Conservation (phyloP, 2,797 vertebrate species). For the Anabacerthia variegaticeps region DNA sequence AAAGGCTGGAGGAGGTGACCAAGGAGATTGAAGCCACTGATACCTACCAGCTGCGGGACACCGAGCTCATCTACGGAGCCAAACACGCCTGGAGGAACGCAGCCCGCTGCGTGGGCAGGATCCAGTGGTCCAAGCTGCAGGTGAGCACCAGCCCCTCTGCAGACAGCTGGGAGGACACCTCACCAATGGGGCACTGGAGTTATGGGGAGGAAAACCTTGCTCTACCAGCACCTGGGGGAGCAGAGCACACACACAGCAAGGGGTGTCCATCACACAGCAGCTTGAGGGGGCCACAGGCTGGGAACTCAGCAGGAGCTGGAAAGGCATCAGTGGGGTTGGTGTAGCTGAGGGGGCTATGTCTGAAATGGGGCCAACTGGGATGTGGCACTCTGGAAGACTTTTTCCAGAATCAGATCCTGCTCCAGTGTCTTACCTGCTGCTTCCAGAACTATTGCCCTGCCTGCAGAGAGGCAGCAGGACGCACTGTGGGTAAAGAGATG, state of each 20-base stretch:
- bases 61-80: constrained; percentile 94
- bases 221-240: neutral
- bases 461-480: neutral
- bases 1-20: constrained; percentile 92
- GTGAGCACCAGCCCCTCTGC: constrained; percentile 53
- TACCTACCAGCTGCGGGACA: constrained; percentile 95
- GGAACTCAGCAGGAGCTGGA: neutral
- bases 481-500: neutral
- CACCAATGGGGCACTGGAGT: neutral
- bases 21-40: constrained; percentile 90
- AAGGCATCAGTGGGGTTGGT: neutral
- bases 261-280: neutral
- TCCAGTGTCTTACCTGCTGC: neutral
- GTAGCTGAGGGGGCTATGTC: neutral
- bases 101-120: constrained; percentile 93
- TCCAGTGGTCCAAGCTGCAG: constrained; percentile 99
- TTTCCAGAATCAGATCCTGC: neutral
- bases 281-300: neutral
- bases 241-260: neutral
- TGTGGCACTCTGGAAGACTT: neutral
- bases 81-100: constrained; percentile 98
- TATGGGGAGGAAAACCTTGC: neutral
- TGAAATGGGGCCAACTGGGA: neutral
- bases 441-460: neutral
- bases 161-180: neutral